Evolutionary conservation across 2,888 invertebrate genomes (phyloP).

Genomic region (Elysia crispata): DNA sequence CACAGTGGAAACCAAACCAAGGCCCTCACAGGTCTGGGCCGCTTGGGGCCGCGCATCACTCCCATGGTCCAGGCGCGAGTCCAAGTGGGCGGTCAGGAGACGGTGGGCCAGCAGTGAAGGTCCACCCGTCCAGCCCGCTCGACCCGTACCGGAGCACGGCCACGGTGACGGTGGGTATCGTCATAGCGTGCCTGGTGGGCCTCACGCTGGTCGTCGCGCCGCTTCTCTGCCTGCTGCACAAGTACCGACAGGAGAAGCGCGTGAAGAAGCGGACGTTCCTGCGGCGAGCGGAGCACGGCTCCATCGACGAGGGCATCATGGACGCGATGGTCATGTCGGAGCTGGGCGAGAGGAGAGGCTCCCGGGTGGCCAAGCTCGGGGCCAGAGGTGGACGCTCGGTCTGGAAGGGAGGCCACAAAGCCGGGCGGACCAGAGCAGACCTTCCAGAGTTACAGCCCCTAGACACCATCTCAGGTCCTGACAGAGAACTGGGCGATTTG

Average conservation of each 20-base stretch:
- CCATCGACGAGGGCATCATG: slow-evolving; percentile 57
- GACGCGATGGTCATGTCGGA: slow-evolving; percentile 69
- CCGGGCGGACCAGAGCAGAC: slow-evolving; percentile 9
- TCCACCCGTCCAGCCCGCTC: neutral
- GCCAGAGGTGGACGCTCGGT: neutral
- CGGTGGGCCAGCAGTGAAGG: neutral
- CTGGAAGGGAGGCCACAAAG: neutral
- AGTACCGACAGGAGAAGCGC: slow-evolving; percentile 57
- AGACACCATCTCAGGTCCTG: no score
- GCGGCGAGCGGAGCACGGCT: slow-evolving; percentile 48
- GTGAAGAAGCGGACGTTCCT: slow-evolving; percentile 46
- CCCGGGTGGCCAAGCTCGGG: slow-evolving; percentile 11
- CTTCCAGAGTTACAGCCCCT: slow-evolving; percentile 33
- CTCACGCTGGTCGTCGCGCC: slow-evolving; percentile 68
- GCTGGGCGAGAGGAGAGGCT: slow-evolving; percentile 55
- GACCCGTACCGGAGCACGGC: slow-evolving; percentile 23
- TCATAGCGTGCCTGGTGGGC: slow-evolving; percentile 61
- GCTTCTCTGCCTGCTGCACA: slow-evolving; percentile 62
- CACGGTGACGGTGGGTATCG: slow-evolving; percentile 61
- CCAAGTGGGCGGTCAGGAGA: neutral
- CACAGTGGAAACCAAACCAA: no score
- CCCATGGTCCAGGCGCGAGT: neutral
- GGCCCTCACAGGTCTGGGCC: neutral
- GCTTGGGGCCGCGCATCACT: neutral
- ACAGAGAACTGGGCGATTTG: no score